These are phyloP conservation scores for Dryobota labecula DNA, from an alignment of 2,888 invertebrate species.

Conservation along the genomic window DNA sequence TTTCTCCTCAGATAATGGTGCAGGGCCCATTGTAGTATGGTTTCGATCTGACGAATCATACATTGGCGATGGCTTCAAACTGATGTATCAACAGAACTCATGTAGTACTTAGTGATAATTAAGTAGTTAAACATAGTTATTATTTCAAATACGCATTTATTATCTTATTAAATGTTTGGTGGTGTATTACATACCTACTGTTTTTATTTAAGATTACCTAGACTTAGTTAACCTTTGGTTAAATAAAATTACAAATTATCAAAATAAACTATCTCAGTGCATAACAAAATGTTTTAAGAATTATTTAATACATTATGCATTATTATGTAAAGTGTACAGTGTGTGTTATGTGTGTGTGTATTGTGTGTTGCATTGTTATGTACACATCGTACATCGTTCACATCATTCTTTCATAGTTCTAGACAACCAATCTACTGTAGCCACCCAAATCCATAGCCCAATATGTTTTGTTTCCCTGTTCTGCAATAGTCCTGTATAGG, in stretches of 20 bases:
- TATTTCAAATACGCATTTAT: constrained; percentile 35
- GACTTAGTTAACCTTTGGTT: constrained; percentile 7
- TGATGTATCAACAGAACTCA: constrained; percentile 92
- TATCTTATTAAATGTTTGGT: constrained; percentile 11
- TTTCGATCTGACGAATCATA: constrained; percentile 92
- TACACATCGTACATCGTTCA: no score
- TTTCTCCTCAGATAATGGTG: constrained; percentile 89
- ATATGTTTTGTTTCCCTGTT: no score
- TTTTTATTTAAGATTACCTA: constrained; percentile 9
- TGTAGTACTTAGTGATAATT: constrained; percentile 79
- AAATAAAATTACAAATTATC: neutral
- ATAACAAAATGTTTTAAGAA: neutral
- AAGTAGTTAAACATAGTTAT: constrained; percentile 8
- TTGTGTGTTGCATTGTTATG: no score
- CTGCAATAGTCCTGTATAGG: no score
- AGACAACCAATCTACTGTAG: no score
- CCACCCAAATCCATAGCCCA: no score
- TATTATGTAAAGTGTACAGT: no score
- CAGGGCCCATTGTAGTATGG: constrained; percentile 93
- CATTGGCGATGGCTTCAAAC: constrained; percentile 93
- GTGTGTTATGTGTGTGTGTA: no score
- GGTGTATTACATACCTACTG: constrained; percentile 21
- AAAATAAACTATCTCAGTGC: neutral
- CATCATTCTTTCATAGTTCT: no score
- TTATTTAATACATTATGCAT: neutral